phyloP scores from a whole-genome alignment of 1,140 invertebrate species.

The Diploscapter pachys region DNA sequence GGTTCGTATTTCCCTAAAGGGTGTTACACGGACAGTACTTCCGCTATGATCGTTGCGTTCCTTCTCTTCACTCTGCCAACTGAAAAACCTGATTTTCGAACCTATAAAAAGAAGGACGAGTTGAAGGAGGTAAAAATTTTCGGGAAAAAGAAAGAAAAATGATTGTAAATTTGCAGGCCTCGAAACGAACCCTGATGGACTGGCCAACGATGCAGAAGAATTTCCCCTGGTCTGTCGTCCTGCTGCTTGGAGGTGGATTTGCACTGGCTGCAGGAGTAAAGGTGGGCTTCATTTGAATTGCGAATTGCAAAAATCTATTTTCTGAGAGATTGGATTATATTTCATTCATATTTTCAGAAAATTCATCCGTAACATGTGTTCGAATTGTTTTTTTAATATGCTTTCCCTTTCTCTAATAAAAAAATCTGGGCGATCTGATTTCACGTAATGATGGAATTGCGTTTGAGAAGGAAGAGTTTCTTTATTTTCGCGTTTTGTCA shows the following conservation, averaged over 20 bases:
- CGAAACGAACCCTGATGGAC: slow-evolving; percentile 44
- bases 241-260: slow-evolving; percentile 63
- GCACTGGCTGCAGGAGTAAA: slow-evolving; percentile 61
- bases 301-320: too few species aligned
- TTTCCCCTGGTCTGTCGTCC: slow-evolving; percentile 62
- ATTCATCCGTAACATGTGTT: slow-evolving; percentile 7
- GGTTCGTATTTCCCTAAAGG: slow-evolving; percentile 59
- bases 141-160: too few species aligned
- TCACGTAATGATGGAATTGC: too few species aligned
- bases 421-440: too few species aligned
- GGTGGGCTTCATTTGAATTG: slow-evolving; percentile 38
- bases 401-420: background rate
- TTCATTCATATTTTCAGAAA: background rate
- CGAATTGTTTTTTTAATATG: background rate
- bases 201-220: slow-evolving; percentile 60
- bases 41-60: slow-evolving; percentile 60
- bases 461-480: too few species aligned
- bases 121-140: slow-evolving; percentile 15
- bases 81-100: slow-evolving; percentile 32
- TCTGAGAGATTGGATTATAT: slow-evolving; percentile 2
- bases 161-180: slow-evolving; percentile 16
- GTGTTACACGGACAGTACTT: slow-evolving; percentile 60
- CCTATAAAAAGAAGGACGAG: slow-evolving; percentile 21
- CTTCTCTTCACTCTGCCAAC: slow-evolving; percentile 60
- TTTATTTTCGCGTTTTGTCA: too few species aligned